A percentile compares a stretch with the other conserved stretches of the same genome.
Evolutionary conservation across 2,797 vertebrate species (phyloP).

Genomic region (Gouania willdenowi): DNA sequence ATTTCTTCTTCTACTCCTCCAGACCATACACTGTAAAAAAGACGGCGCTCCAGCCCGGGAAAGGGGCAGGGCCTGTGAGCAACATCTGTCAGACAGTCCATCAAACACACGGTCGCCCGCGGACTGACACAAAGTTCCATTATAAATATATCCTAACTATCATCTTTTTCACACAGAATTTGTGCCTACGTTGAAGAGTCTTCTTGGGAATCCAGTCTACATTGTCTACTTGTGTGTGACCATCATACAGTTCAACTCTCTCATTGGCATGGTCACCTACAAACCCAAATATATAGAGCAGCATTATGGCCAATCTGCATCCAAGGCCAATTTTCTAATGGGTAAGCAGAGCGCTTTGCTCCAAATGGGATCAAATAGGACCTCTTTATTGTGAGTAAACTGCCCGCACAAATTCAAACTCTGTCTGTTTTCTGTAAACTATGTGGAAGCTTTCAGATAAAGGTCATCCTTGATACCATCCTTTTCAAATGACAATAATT

Average conservation of each 20-base stretch:
- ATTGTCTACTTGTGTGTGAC: constrained; percentile 86
- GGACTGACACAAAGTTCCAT: too few relatives aligned
- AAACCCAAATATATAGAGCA: constrained; percentile 96
- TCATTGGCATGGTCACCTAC: constrained; percentile 96
- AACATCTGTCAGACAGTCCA: too few relatives aligned
- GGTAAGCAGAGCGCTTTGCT: constrained; percentile 69
- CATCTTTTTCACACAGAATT: constrained; percentile 81
- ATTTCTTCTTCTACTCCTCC: too few relatives aligned
- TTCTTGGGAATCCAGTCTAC: constrained; percentile 87
- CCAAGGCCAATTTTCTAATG: constrained; percentile 91
- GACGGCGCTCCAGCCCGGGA: too few relatives aligned
- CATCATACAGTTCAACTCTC: constrained; percentile 90
- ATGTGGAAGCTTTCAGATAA: constrained; percentile 8
- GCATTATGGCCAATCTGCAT: constrained; percentile 89
- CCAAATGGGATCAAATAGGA: too few relatives aligned
- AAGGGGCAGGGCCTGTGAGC: too few relatives aligned
- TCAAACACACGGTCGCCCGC: too few relatives aligned
- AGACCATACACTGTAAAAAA: too few relatives aligned
- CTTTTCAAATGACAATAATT: constrained; percentile 1
- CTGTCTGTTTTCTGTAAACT: constrained; percentile 13
- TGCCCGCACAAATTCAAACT: too few relatives aligned
- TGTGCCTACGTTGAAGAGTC: constrained; percentile 82
- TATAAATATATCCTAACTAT: too few relatives aligned
- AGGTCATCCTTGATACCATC: neutral
- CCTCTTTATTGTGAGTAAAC: too few relatives aligned